Evolutionary conservation across 1,140 invertebrate genomes (phyloP).

Genomic region (Magallana angulata): DNA sequence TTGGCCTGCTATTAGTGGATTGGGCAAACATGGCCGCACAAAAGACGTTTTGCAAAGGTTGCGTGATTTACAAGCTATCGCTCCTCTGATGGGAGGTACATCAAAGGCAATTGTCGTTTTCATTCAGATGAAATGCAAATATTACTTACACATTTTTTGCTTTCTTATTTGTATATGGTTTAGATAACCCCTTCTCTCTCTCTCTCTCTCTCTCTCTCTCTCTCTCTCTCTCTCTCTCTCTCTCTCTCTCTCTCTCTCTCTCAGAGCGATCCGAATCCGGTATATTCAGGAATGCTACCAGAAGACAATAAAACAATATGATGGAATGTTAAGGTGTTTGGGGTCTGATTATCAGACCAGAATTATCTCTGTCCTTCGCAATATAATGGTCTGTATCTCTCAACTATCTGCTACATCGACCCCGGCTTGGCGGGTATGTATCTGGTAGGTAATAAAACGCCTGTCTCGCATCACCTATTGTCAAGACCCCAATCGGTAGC

Average conservation of each 20-base stretch:
- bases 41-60: neutral
- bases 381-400: neutral
- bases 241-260: no score
- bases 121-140: no score
- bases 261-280: neutral
- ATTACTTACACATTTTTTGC: no score
- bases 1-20: neutral
- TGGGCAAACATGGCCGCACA: neutral
- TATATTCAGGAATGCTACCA: neutral
- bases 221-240: neutral
- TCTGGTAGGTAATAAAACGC: constrained; percentile 5
- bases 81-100: neutral
- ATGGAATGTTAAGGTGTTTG: neutral
- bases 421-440: neutral
- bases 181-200: neutral
- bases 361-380: constrained; percentile 11
- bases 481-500: neutral
- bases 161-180: no score
- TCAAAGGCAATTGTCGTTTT: neutral
- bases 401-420: neutral
- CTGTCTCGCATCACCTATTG: neutral
- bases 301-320: neutral
- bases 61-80: constrained; percentile 10
- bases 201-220: constrained; percentile 25
- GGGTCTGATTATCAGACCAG: neutral